phyloP scores from a whole-genome alignment of 2,113 vertebrate genomes.

The Cheirogaleus medius region DNA sequence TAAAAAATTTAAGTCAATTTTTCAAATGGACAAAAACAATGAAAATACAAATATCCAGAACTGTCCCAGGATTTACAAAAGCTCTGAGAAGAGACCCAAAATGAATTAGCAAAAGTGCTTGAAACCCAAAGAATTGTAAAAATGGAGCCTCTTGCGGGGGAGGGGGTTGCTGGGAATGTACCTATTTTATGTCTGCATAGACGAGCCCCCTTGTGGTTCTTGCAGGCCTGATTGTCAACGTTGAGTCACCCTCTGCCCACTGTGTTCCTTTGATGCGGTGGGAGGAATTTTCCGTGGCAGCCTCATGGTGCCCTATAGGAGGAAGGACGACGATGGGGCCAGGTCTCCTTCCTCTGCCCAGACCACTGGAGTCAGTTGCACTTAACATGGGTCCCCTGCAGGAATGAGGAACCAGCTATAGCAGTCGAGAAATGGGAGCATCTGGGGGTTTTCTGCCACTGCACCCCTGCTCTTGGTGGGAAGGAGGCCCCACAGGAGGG shows the following conservation, averaged over 20 bases:
- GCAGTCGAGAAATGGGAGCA: not conserved
- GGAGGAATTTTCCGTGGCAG: not conserved
- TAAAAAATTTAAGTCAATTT: slow-evolving; percentile 44
- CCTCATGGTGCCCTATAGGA: not conserved
- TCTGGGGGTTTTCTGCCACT: not conserved
- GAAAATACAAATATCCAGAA: not conserved
- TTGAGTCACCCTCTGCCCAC: not conserved
- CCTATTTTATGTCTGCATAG: not conserved
- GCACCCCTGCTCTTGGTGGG: not conserved
- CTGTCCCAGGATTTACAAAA: not conserved
- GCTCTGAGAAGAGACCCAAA: not conserved
- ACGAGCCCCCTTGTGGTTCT: too few relatives aligned
- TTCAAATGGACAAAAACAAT: slow-evolving; percentile 42
- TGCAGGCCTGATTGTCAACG: not conserved
- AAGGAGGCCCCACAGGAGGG: not conserved
- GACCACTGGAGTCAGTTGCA: not conserved
- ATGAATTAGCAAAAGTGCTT: not conserved
- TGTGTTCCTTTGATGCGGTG: not conserved
- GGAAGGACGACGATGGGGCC: not conserved
- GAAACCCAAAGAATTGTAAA: not conserved
- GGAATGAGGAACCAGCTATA: not conserved
- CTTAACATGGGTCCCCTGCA: not conserved
- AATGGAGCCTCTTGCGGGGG: not conserved
- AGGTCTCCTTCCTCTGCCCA: not conserved
- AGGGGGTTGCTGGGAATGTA: not conserved